Conservation (phyloP, 2,888 invertebrate genomes). For the Apeira syringaria region DNA sequence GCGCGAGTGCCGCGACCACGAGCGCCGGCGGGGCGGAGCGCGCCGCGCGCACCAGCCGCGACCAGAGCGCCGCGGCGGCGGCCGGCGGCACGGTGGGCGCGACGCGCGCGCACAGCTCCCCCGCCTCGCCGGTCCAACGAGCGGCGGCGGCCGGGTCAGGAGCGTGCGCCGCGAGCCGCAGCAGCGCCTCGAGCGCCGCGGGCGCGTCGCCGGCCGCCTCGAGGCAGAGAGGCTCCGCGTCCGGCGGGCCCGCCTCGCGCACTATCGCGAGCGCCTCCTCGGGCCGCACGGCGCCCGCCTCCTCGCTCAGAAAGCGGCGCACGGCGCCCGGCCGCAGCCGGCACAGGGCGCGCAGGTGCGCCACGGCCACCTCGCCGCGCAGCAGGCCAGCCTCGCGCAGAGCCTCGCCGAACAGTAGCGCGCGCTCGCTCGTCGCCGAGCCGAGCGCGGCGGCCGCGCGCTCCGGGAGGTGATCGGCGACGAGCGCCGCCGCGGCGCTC, state of each 20-base stretch:
- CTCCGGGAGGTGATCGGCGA: slow-evolving; percentile 44
- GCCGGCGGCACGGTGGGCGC: slow-evolving; percentile 50
- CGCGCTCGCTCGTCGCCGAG: slow-evolving; percentile 44
- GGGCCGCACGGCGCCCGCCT: slow-evolving; percentile 62
- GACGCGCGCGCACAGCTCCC: slow-evolving; percentile 56
- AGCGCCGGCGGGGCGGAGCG: slow-evolving; percentile 49
- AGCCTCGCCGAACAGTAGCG: slow-evolving; percentile 46
- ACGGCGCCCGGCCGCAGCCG: slow-evolving; percentile 47
- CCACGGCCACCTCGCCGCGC: slow-evolving; percentile 53
- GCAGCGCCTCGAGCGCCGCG: slow-evolving; percentile 60
- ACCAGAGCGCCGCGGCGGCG: slow-evolving; percentile 54
- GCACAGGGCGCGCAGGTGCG: slow-evolving; percentile 59
- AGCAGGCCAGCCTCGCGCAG: slow-evolving; percentile 39
- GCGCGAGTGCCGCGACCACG: slow-evolving; percentile 59
- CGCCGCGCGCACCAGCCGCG: slow-evolving; percentile 46
- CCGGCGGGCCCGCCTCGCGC: slow-evolving; percentile 48
- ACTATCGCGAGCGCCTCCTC: slow-evolving; percentile 65
- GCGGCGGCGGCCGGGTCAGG: slow-evolving; percentile 31
- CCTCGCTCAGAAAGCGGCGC: slow-evolving; percentile 50
- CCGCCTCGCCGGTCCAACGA: slow-evolving; percentile 43
- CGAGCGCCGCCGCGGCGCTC: slow-evolving; percentile 55
- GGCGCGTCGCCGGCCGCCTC: slow-evolving; percentile 68
- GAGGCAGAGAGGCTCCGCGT: slow-evolving; percentile 66
- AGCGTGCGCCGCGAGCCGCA: slow-evolving; percentile 41
- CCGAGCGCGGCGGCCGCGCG: slow-evolving; percentile 44